Percentiles rank a stretch among this genome's conserved stretches.
phyloP scores from a whole-genome alignment of 2,797 vertebrate genomes.

The Chelidonichthys spinosus region DNA sequence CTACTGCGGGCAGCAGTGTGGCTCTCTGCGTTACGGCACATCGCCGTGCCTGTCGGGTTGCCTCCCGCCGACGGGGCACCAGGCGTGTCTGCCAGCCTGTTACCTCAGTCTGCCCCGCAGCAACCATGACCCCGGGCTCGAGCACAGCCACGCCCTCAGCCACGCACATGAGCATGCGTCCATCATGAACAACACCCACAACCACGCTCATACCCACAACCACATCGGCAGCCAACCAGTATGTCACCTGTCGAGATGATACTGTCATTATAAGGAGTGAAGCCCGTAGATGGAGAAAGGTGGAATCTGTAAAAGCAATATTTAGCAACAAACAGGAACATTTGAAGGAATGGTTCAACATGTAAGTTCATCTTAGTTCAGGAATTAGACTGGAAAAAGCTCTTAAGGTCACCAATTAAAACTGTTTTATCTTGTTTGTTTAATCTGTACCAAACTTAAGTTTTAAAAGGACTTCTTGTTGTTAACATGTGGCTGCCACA shows the following conservation, averaged over 20 bases:
- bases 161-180: constrained; percentile 64
- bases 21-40: constrained; percentile 70
- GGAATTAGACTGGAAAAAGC: not conserved
- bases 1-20: constrained; percentile 70
- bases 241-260: constrained; percentile 55
- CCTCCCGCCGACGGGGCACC: constrained; percentile 65
- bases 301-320: constrained; percentile 66
- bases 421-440: not conserved
- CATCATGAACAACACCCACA: constrained; percentile 72
- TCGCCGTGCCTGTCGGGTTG: constrained; percentile 57
- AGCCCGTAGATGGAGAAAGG: constrained; percentile 44
- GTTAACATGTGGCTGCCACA: not conserved
- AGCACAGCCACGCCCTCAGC: constrained; percentile 55
- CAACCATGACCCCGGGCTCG: constrained; percentile 61
- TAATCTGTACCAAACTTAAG: not conserved
- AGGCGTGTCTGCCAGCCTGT: constrained; percentile 70
- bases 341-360: not conserved
- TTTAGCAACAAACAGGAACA: constrained; percentile 2
- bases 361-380: constrained; percentile 1
- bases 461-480: not conserved
- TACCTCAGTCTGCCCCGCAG: constrained; percentile 66
- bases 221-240: constrained; percentile 71
- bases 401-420: not conserved
- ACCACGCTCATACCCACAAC: constrained; percentile 61
- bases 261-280: not conserved